Base-by-base conservation (phyloP, 1,140 invertebrate species). In the Achroia grisella region DNA sequence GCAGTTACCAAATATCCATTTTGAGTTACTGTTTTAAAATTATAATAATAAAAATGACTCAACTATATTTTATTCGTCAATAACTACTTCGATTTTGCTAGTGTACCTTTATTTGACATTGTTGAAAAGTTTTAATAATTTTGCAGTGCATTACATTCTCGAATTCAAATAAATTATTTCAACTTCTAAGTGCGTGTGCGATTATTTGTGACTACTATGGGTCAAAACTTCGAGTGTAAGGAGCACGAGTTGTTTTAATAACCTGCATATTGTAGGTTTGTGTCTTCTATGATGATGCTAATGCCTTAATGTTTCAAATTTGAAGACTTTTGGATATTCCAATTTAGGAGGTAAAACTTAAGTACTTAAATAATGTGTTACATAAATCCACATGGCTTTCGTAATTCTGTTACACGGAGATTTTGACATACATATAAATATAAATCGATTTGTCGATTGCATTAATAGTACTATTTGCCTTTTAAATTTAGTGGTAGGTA, bases 251-350 rank as follows among this genome's bases (percentile, higher is more conserved):
- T 73, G 58, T 69, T 65, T 46, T 63, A 54, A 62, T 44, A 77
- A 67, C 73, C 76, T 83, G 72, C 74, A 83, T 79, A 83, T 80
- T 80, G 74, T 77, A 80, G 74, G 74, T 67, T 62, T 53, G 47
- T 50, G 44, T 48, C 46, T 49, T 58, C 48, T 17, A 46, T 40
- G 33, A 46, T 52, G 45, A 34, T 52, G 33, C 48, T 52, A 47
- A 49, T 44, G 39, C 45, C 46, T 62, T 52, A 43, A 36, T 36
- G 23, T 28, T 28, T 37, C 44, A 39, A 23, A 11, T 46, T 42
- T 14, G 8, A 35, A 35, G 10, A 35, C 34, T n/a, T n/a, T n/a
- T 35, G 12, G 13, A 14, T 23, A 23, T 2, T 10, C 15, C n/a
- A 12, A 8, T 37, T 8, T 37, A 13, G 14, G 4, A 17, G 15